phyloP scores from a whole-genome alignment of 2,113 vertebrate species.

The Pelodiscus sinensis region DNA sequence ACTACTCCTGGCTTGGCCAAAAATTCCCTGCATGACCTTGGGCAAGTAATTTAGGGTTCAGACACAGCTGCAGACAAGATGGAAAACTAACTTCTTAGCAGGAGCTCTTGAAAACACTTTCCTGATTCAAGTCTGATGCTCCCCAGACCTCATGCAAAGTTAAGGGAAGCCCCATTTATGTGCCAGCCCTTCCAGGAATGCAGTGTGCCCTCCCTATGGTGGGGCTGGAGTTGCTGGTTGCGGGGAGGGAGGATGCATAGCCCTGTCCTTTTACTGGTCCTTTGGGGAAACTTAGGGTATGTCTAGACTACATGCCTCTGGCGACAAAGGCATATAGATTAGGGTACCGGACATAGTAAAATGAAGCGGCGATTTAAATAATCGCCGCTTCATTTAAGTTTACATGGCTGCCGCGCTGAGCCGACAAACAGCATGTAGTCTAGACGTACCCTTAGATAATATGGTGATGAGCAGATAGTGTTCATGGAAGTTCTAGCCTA shows the following conservation, averaged over 20 bases:
- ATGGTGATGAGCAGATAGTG: background rate
- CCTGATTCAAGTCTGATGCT: background rate
- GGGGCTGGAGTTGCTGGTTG: background rate
- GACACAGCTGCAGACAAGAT: background rate
- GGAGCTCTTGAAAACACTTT: background rate
- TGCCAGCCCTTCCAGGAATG: background rate
- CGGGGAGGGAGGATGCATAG: fast-evolving
- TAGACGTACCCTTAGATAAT: too few species aligned
- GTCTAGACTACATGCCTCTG: too few species aligned
- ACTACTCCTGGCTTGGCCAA: background rate
- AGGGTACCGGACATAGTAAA: too few species aligned
- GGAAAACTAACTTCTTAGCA: background rate
- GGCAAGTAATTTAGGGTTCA: background rate
- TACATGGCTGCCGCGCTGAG: too few species aligned
- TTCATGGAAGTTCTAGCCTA: background rate
- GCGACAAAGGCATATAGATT: too few species aligned
- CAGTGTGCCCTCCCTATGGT: fast-evolving
- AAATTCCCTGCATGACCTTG: background rate
- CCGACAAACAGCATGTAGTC: too few species aligned
- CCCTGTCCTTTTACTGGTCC: background rate
- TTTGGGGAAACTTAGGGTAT: background rate
- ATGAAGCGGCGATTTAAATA: too few species aligned
- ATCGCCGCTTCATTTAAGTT: too few species aligned
- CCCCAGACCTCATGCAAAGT: background rate
- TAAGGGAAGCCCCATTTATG: background rate